phyloP scores from a whole-genome alignment of 2,888 invertebrate genomes.

The Diloba caeruleocephala region DNA sequence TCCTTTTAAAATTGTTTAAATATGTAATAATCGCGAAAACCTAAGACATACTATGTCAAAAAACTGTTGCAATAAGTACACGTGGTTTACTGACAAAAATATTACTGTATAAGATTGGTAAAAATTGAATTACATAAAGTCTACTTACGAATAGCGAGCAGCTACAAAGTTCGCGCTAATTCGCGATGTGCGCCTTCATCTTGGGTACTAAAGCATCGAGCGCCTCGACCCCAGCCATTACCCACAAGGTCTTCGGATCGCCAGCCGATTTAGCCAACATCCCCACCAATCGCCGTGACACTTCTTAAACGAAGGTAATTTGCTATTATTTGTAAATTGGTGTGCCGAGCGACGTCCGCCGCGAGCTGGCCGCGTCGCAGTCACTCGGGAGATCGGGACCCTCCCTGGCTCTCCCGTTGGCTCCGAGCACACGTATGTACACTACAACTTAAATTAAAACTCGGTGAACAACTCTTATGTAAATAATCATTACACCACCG shows the following conservation, averaged over 20 bases:
- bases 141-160: conserved; percentile 62
- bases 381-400: conserved; percentile 81
- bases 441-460: conserved; percentile 36
- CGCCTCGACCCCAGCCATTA: conserved; percentile 82
- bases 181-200: conserved; percentile 71
- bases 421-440: conserved; percentile 59
- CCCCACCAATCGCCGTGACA: conserved; percentile 87
- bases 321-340: conserved; percentile 89
- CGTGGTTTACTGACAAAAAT: too few species aligned
- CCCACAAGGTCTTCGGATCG: conserved; percentile 86
- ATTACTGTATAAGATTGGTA: too few species aligned
- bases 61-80: background rate
- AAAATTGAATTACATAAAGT: conserved; percentile 41
- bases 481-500: conserved; percentile 75
- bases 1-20: too few species aligned
- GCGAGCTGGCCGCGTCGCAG: conserved; percentile 75
- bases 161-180: conserved; percentile 62
- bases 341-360: conserved; percentile 81
- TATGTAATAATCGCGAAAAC: too few species aligned
- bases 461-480: conserved; percentile 66
- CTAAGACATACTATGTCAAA: too few species aligned
- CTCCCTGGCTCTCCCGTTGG: conserved; percentile 74
- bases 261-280: conserved; percentile 86
- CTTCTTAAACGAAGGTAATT: conserved; percentile 89
- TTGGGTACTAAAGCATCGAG: conserved; percentile 73